These are phyloP conservation scores for Pseudorhiza aurosa DNA, from an alignment of 30 jellyfish, hydroid and myxozoan genomes.

Conservation along the genomic window DNA sequence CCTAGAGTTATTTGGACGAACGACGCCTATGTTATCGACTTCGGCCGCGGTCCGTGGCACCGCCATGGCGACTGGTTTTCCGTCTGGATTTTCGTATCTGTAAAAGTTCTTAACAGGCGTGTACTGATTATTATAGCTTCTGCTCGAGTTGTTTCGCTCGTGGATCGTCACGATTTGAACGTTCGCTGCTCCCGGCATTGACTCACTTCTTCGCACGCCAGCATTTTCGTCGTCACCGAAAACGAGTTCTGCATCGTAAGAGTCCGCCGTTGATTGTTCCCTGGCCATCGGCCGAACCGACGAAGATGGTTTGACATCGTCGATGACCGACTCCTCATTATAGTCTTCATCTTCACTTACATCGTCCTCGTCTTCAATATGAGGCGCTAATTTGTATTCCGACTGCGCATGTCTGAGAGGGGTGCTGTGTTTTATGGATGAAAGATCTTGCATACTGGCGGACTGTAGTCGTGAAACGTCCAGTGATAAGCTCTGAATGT, in stretches of 20 bases:
- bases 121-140: conserved; percentile 67
- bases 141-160: conserved; percentile 40
- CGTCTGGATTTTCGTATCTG: conserved; percentile 63
- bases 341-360: conserved; percentile 59
- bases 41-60: conserved; percentile 62
- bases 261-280: conserved; percentile 52
- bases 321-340: conserved; percentile 17
- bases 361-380: conserved; percentile 50
- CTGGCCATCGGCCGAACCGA: conserved; percentile 81
- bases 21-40: conserved; percentile 81
- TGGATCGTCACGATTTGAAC: conserved; percentile 47
- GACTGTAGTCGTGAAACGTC: conserved; percentile 76
- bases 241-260: conserved; percentile 19
- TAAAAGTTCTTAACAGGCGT: conserved; percentile 74
- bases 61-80: conserved; percentile 71
- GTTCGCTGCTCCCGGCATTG: conserved; percentile 4
- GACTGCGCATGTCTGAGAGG: conserved; percentile 83
- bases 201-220: not conserved
- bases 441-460: conserved; percentile 76
- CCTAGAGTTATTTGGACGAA: conserved; percentile 88
- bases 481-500: conserved; percentile 69
- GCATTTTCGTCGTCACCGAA: conserved; percentile 9
- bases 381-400: conserved; percentile 65
- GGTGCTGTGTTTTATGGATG: conserved; percentile 77
- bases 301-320: conserved; percentile 64